Evolutionary conservation across 2,888 invertebrate genomes (phyloP), one percentile per base, ranked within the genome.

Genomic region (Drosophila testacea): DNA sequence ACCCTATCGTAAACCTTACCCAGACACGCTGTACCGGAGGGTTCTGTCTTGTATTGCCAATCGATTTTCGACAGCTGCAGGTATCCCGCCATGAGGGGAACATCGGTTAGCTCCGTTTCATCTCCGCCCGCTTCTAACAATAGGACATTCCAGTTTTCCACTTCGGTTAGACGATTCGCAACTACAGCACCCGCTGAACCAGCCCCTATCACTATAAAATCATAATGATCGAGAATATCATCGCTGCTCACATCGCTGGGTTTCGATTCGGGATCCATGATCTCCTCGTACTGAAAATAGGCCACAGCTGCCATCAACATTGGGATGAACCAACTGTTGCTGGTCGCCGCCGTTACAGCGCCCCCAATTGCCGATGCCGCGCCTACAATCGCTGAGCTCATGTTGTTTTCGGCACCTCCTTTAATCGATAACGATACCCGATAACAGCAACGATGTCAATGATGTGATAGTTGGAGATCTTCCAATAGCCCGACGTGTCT

Each of bases 41-140:
- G 97, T 90, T 98, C 98, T 1, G 97, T 97, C 92, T 98, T 98
- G 91, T 97, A 98, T 90, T 97, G 95, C 98, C 98, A 98, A 91
- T 98, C 98, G 56, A 98, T 93, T 90, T 96, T 95, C 72, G 96
- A 97, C 9, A 97, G 93, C 92, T 98, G 97, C 59, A 98, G 93
- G 89, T 97, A 98, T 0, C 96, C 97, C 0, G 98, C 97, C 90
- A 98, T 94, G 4, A 97, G 93, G 0, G 97, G 97, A 1, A 97
- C 97, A 88, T 98, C 97, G 0, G 97, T 97, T 86, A 97, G 95
- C 92, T 97, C 97, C 0, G 97, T 97, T 93, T 98, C 97, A 92
- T 97, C 97, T 1, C 96, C 97, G 1, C 97, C 97, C 1, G 97
- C 97, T 93, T 98, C 97, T 76, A 98, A 89, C 0, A 98, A 92